phyloP scores from a whole-genome alignment of 2,113 vertebrate species.

The Empidonax alnorum region DNA sequence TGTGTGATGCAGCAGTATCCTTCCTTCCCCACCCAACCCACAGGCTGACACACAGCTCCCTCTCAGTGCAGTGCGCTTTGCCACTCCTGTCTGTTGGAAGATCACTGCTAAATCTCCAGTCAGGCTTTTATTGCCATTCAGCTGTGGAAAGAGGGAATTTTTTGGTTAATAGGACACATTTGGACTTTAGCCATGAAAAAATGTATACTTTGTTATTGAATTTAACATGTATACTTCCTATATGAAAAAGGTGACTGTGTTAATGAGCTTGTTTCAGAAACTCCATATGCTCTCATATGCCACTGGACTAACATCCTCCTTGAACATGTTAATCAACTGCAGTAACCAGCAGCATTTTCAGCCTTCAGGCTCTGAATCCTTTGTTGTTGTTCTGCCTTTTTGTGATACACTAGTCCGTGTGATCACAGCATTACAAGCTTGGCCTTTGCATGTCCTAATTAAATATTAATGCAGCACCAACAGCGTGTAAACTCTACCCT shows the following conservation, averaged over 20 bases:
- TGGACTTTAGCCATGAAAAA: not conserved
- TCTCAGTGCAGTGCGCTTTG: not conserved
- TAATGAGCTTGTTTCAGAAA: not conserved
- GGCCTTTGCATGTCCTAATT: not conserved
- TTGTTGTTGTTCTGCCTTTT: not conserved
- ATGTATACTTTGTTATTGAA: not conserved
- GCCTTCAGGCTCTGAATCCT: not conserved
- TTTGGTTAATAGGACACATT: not conserved
- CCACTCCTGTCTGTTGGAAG: not conserved
- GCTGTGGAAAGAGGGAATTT: not conserved
- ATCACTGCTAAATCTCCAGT: not conserved
- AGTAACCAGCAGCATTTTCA: not conserved
- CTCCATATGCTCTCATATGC: not conserved
- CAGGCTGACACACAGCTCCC: not conserved
- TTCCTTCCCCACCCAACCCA: not conserved
- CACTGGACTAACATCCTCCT: not conserved
- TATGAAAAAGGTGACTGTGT: not conserved
- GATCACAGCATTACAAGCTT: not conserved
- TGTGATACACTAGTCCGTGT: not conserved
- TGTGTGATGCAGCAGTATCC: not conserved
- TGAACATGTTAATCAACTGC: not conserved
- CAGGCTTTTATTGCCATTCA: not conserved
- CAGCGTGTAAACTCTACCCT: not conserved
- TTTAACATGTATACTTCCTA: accelerated
- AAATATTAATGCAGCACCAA: not conserved